phyloP scores from a whole-genome alignment of 2,888 invertebrate genomes.

The Tachystola acroxantha region DNA sequence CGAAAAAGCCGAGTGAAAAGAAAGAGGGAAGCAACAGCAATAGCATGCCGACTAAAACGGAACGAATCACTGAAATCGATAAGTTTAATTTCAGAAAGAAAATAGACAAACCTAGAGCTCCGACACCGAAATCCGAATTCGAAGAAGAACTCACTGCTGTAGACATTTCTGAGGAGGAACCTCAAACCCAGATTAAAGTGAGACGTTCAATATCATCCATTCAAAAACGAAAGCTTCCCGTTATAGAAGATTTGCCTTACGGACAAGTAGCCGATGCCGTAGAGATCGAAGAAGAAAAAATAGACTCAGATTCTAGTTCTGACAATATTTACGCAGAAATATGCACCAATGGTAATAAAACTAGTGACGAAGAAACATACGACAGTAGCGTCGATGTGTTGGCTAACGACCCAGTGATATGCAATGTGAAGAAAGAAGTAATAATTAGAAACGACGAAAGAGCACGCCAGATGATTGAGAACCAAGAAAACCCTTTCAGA shows the following conservation, averaged over 20 bases:
- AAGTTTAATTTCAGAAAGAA: conserved; percentile 70
- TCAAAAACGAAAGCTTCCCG: conserved; percentile 72
- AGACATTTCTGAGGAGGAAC: conserved; percentile 65
- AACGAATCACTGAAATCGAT: conserved; percentile 50
- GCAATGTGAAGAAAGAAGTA: conserved; percentile 71
- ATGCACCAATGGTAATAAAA: conserved; percentile 62
- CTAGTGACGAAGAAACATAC: conserved; percentile 59
- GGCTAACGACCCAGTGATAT: conserved; percentile 69
- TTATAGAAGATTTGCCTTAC: conserved; percentile 83
- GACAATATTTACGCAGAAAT: conserved; percentile 87
- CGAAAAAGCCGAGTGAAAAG: conserved; percentile 74
- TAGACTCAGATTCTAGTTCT: conserved; percentile 60
- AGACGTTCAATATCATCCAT: conserved; percentile 74
- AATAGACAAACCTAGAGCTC: conserved; percentile 69
- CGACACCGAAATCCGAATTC: conserved; percentile 64
- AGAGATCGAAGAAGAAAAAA: conserved; percentile 58
- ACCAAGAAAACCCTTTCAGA: conserved; percentile 67
- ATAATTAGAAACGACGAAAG: conserved; percentile 66
- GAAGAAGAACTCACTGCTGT: conserved; percentile 55
- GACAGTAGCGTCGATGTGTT: conserved; percentile 63
- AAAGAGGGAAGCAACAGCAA: conserved; percentile 70
- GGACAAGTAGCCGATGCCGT: conserved; percentile 84
- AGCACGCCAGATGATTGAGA: conserved; percentile 65
- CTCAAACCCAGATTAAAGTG: conserved; percentile 64
- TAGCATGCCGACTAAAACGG: conserved; percentile 72